Evolutionary conservation across 2,888 invertebrate genomes (phyloP), one percentile per base, ranked within the genome.

Genomic region (Merodon equestris): DNA sequence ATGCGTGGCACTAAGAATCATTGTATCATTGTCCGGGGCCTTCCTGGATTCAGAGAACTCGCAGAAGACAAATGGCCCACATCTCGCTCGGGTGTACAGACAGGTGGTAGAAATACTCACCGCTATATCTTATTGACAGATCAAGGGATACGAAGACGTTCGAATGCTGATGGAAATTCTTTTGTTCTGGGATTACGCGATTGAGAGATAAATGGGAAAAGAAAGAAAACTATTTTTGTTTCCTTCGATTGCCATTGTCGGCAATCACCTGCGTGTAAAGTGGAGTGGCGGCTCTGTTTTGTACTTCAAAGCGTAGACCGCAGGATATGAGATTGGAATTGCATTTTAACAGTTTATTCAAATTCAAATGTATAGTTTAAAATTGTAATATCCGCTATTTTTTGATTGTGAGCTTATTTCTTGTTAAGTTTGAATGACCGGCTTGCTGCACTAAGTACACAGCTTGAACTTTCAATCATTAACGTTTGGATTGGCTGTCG

Each of bases 31-130:
- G 27, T 27, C 27, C 27, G 7, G 27, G 27, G 27, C 27, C 27
- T 7, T 27, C 5, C 13, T 12, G 42, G 12, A 42, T 42, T 12
- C 19, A 15, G 38, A 14, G 44, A 42, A 42, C 12, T 12, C 19
- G n/a, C 38, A 14, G 44, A 61, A 63, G 74, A 61, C 15, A 38
- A 70, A 72, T 64, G 18, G 38, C 57, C 54, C 54, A 18, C 13
- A 57, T 57, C 13, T 10, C 13, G n/a, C 27, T 7, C 27, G 27
- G 7, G 2, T 27, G 27, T 27, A 27, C 27, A 27, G 27, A 27
- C 27, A 7, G 27, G 34, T 13, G n/a, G 1, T 13, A 13, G 14
- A 14, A 51, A 12, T n/a, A n/a, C 9, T n/a, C 18, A 40, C 17
- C 54, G n/a, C 40, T 4, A 18, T 40, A 56, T 56, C 42, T 56